Percentiles rank a stretch among this genome's conserved stretches.
phyloP scores from a whole-genome alignment of 1,140 invertebrate species.

The Varroa destructor region DNA sequence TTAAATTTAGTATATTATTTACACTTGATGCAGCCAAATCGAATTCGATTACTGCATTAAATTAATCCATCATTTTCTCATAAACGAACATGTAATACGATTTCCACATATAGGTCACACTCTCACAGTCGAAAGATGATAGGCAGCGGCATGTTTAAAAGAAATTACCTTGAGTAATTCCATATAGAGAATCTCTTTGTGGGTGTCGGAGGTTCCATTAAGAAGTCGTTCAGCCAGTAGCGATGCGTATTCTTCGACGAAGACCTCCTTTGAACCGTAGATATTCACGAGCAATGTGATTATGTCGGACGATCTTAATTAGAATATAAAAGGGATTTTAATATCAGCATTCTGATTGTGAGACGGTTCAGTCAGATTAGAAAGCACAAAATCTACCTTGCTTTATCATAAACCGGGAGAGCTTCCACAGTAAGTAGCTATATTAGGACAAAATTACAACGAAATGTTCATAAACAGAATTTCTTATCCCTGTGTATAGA shows the following conservation, averaged over 20 bases:
- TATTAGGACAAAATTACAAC: background rate
- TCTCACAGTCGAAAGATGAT: no score
- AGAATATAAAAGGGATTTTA: slow-evolving; percentile 23
- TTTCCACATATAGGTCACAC: no score
- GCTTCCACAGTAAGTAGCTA: no score
- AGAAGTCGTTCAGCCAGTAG: slow-evolving; percentile 81
- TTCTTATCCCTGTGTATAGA: no score
- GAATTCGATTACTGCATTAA: no score
- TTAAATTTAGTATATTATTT: no score
- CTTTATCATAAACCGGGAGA: background rate
- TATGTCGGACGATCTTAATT: slow-evolving; percentile 60
- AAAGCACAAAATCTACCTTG: slow-evolving; percentile 10
- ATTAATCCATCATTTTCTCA: no score
- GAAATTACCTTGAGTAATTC: slow-evolving; percentile 70
- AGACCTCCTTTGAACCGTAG: slow-evolving; percentile 94
- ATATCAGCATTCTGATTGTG: background rate
- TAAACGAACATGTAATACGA: no score
- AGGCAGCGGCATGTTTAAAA: no score
- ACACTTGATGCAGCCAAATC: no score
- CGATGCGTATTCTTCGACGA: slow-evolving; percentile 94
- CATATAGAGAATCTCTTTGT: slow-evolving; percentile 84
- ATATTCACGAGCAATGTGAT: slow-evolving; percentile 97
- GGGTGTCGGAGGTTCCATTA: slow-evolving; percentile 72
- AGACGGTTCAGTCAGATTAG: background rate
- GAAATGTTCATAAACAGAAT: no score